Percentiles rank a stretch among this genome's conserved stretches.
These are phyloP conservation scores for Bembecia ichneumoniformis DNA, from an alignment of 2,888 invertebrate species.

Conservation along the genomic window DNA sequence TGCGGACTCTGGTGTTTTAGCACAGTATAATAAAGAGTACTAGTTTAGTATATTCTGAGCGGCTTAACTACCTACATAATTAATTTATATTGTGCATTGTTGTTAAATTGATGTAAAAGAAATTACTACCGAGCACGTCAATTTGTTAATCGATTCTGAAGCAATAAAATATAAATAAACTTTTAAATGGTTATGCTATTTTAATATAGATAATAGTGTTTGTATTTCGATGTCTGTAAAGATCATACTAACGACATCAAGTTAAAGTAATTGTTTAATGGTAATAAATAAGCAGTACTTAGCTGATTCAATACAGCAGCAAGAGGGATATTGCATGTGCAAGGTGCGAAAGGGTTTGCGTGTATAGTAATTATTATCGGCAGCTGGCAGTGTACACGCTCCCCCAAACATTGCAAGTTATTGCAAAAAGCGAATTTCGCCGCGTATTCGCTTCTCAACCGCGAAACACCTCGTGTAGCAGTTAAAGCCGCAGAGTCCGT, in stretches of 20 bases:
- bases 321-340: constrained; percentile 26
- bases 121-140: too few species aligned
- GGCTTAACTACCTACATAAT: too few species aligned
- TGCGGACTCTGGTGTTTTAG: too few species aligned
- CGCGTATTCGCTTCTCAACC: constrained; percentile 35
- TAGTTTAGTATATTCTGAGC: too few species aligned
- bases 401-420: constrained; percentile 53
- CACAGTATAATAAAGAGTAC: too few species aligned
- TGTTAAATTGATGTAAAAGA: too few species aligned
- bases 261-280: constrained; percentile 2
- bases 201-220: not conserved
- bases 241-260: not conserved
- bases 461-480: constrained; percentile 43
- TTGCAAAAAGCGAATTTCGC: constrained; percentile 46
- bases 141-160: too few species aligned
- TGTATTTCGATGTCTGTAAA: not conserved
- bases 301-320: constrained; percentile 22
- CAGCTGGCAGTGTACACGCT: constrained; percentile 55
- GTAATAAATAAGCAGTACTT: constrained; percentile 22
- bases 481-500: constrained; percentile 49
- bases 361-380: constrained; percentile 57
- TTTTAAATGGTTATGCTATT: too few species aligned
- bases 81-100: too few species aligned
- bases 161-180: too few species aligned
- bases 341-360: constrained; percentile 68